Percentiles rank a stretch among this genome's conserved stretches.
These are phyloP conservation scores for Zosterops japonicus DNA, from an alignment of 2,113 vertebrate genomes.

Conservation along the genomic window DNA sequence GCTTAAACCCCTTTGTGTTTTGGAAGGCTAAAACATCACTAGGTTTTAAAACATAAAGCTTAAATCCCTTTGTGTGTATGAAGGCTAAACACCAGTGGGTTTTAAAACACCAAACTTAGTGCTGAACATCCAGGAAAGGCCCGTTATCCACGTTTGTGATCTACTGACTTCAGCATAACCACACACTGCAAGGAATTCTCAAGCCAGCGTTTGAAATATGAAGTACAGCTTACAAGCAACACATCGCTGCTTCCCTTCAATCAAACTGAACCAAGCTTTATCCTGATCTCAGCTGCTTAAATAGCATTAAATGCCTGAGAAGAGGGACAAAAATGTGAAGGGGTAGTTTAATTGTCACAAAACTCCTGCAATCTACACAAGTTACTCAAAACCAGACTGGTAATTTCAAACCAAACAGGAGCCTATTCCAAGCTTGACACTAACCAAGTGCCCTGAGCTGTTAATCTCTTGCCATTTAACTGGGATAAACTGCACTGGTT, in stretches of 20 bases:
- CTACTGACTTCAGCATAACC: slow-evolving; percentile 30
- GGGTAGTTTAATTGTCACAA: background rate
- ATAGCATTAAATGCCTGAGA: background rate
- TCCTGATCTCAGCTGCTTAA: background rate
- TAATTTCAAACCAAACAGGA: background rate
- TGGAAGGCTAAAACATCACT: slow-evolving; percentile 22
- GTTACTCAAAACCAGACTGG: background rate
- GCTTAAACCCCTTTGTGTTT: slow-evolving; percentile 40
- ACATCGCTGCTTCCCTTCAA: background rate
- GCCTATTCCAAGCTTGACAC: background rate
- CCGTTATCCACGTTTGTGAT: background rate
- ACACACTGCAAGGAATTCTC: background rate
- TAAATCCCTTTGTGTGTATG: slow-evolving; percentile 11
- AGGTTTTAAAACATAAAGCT: slow-evolving; percentile 59
- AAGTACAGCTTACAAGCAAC: background rate
- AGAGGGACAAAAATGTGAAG: background rate
- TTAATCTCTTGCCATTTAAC: slow-evolving; percentile 65
- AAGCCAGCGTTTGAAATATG: background rate
- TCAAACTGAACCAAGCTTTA: background rate
- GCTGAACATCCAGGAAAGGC: slow-evolving; percentile 46
- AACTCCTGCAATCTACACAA: background rate
- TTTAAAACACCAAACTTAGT: background rate
- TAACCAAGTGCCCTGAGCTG: slow-evolving; percentile 18
- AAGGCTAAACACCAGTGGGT: background rate
- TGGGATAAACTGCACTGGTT: slow-evolving; percentile 19